Percentiles rank a stretch among this genome's conserved stretches.
These are phyloP conservation scores for Oryctolagus cuniculus DNA, from an alignment of 2,113 vertebrate genomes.

Conservation along the genomic window mOryCun1.1 NC_091435.1:45222001-45222500, in stretches of 20 bases:
- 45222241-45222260: neutral
- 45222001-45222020: too few relatives aligned
- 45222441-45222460: neutral
- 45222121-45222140: too few relatives aligned
- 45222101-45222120: too few relatives aligned
- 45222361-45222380: neutral
- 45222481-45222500: neutral
- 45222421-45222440: neutral
- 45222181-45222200: neutral
- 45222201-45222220: neutral
- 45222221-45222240: neutral
- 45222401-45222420: neutral
- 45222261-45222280: neutral
- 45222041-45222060: too few relatives aligned
- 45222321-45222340: slow-evolving; percentile 10
- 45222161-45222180: too few relatives aligned
- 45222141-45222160: neutral
- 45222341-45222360: slow-evolving; percentile 13
- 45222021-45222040: too few relatives aligned
- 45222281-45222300: neutral
- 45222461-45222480: slow-evolving; percentile 27
- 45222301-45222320: neutral
- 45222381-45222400: neutral
- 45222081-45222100: too few relatives aligned
- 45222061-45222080: too few relatives aligned